These are phyloP conservation scores for Ursus arctos DNA, from an alignment of 2,113 vertebrate genomes.

Conservation along the genomic window DNA sequence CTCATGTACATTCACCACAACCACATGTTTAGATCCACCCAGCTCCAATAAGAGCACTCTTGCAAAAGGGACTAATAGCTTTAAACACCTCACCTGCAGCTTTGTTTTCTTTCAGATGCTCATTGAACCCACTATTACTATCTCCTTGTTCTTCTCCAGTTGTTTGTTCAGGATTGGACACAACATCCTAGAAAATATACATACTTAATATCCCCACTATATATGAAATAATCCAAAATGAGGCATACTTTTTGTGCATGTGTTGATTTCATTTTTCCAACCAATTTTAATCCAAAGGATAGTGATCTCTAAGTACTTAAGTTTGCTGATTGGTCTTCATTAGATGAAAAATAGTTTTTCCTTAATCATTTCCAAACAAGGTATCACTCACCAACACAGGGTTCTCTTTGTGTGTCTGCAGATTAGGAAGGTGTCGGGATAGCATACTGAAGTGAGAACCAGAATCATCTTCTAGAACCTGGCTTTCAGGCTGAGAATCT, in stretches of 20 bases:
- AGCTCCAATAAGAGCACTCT: background rate
- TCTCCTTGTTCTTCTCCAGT: constrained; percentile 82
- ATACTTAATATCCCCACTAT: background rate
- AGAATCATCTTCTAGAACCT: constrained; percentile 90
- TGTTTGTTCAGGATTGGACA: constrained; percentile 86
- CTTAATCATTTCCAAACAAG: constrained; percentile 16
- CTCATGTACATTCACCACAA: constrained; percentile 8
- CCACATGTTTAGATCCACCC: background rate
- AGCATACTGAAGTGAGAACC: constrained; percentile 91
- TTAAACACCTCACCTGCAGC: constrained; percentile 77
- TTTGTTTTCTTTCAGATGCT: constrained; percentile 76
- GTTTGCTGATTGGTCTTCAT: background rate
- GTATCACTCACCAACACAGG: constrained; percentile 91
- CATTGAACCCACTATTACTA: constrained; percentile 55
- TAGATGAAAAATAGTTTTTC: background rate
- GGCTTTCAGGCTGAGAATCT: constrained; percentile 95
- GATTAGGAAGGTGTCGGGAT: constrained; percentile 89
- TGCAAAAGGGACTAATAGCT: background rate
- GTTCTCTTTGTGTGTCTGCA: constrained; percentile 90
- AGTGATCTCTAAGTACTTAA: background rate
- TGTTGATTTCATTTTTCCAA: constrained; percentile 41
- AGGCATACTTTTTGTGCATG: background rate
- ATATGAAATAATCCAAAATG: background rate
- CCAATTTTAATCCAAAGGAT: constrained; percentile 61
- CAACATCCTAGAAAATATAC: constrained; percentile 89